These are phyloP conservation scores for Toxostoma redivivum DNA, from an alignment of 2,113 vertebrate species.

Conservation along the genomic window DNA sequence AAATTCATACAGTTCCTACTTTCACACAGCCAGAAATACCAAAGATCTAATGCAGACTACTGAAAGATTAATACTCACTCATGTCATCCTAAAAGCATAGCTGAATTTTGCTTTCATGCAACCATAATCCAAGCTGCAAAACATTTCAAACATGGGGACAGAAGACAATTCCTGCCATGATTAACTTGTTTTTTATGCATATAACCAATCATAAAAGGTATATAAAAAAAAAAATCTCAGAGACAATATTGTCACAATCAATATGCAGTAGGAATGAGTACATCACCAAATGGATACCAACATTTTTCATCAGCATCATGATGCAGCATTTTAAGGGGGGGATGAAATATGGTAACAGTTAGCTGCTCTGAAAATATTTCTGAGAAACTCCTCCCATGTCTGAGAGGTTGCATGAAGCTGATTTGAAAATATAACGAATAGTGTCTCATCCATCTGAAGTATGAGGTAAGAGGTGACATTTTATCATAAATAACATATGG, in stretches of 20 bases:
- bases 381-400: background rate
- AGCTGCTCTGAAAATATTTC: background rate
- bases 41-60: background rate
- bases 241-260: background rate
- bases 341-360: background rate
- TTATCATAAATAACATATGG: background rate
- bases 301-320: background rate
- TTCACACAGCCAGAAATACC: background rate
- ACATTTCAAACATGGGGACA: background rate
- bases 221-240: background rate
- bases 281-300: background rate
- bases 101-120: background rate
- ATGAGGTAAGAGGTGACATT: background rate
- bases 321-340: background rate
- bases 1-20: background rate
- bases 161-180: background rate
- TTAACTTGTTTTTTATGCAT: background rate
- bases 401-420: background rate
- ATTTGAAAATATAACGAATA: background rate
- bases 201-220: background rate
- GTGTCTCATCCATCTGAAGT: fast-evolving
- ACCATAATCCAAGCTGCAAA: background rate
- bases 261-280: background rate
- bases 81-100: background rate
- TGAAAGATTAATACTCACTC: background rate